A percentile compares a stretch with the other conserved stretches of the same genome.
phyloP scores from a whole-genome alignment of 1,140 invertebrate species.

The Aphaenogaster ashmeadi region DNA sequence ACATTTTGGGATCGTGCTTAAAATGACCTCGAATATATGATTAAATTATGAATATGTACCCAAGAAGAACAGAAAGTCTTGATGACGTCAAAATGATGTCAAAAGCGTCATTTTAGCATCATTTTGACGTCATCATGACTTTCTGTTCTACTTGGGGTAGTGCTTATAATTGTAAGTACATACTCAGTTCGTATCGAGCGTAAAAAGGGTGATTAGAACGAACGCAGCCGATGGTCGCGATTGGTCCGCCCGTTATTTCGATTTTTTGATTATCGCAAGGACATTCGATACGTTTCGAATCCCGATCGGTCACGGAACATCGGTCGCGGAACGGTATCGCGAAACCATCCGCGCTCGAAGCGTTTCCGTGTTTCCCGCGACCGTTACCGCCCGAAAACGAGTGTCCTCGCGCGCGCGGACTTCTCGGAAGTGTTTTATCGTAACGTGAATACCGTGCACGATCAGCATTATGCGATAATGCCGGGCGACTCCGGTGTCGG shows the following conservation, averaged over 20 bases:
- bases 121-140: no score
- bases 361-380: neutral
- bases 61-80: no score
- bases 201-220: neutral
- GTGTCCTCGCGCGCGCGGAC: neutral
- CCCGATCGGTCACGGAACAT: neutral
- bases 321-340: neutral
- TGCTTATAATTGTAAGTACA: neutral
- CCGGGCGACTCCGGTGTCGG: neutral
- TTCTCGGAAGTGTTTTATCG: neutral
- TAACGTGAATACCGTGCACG: neutral
- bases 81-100: no score
- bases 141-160: no score
- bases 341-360: neutral
- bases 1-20: no score
- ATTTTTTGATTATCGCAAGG: slow-evolving; percentile 1
- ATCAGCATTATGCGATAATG: neutral
- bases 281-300: slow-evolving; percentile 3
- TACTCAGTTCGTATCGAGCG: neutral
- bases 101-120: no score
- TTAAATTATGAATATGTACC: no score
- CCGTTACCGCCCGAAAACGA: neutral
- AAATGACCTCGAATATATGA: no score
- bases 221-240: neutral
- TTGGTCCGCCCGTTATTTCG: neutral